phyloP scores from a whole-genome alignment of 2,113 vertebrate species.

The Choloepus hoffmanni region DNA sequence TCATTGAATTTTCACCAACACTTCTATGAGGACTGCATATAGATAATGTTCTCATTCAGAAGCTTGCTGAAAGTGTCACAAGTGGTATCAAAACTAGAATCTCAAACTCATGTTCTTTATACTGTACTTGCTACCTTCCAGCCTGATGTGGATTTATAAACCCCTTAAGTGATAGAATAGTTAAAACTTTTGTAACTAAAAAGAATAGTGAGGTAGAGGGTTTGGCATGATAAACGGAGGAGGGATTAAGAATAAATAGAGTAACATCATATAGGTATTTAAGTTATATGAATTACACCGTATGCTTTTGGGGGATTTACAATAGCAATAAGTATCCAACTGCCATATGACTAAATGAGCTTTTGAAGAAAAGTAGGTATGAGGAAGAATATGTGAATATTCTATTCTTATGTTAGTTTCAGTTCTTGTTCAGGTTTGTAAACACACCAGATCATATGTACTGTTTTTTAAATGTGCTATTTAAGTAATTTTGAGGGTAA shows the following conservation, averaged over 20 bases:
- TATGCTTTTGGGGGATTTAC: neutral
- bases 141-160: neutral
- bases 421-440: neutral
- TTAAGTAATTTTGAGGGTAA: constrained; percentile 5
- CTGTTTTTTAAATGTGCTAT: neutral
- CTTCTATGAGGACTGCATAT: neutral
- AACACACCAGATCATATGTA: neutral
- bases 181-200: constrained; percentile 30
- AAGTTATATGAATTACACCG: neutral
- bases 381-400: neutral
- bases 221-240: constrained; percentile 1
- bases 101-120: neutral
- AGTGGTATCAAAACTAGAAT: neutral
- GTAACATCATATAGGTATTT: neutral
- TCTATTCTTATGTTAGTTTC: neutral
- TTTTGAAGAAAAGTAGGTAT: neutral
- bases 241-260: neutral
- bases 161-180: neutral
- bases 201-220: constrained; percentile 84
- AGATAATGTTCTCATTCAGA: neutral
- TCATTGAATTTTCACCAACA: neutral
- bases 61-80: neutral
- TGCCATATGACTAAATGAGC: neutral
- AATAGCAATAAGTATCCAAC: neutral
- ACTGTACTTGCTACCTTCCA: neutral